A percentile compares a stretch with the other conserved stretches of the same genome.
Conservation (phyloP, 2,888 invertebrate species). For the Dichetophora obliterata region DNA sequence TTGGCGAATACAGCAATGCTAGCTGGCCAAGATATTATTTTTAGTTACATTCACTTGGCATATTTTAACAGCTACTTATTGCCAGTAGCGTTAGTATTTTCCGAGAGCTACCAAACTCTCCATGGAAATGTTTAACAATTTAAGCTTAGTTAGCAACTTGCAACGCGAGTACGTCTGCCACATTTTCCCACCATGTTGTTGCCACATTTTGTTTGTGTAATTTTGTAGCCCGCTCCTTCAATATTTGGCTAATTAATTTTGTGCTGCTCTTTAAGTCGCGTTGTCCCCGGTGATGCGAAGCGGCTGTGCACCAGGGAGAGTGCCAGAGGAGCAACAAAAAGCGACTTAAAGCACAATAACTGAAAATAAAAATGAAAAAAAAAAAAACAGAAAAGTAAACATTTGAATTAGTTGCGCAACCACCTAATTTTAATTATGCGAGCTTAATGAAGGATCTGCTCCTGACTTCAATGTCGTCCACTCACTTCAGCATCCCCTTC, state of each 20-base stretch:
- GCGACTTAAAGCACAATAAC: not conserved
- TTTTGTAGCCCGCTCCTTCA: not conserved
- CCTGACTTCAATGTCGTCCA: not conserved
- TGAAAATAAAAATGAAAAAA: not conserved
- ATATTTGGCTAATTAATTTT: too few species aligned
- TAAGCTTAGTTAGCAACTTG: not conserved
- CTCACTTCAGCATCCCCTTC: not conserved
- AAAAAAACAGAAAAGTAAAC: slow-evolving; percentile 13
- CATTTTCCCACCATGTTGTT: not conserved
- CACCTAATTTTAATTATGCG: slow-evolving; percentile 27
- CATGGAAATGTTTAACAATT: not conserved
- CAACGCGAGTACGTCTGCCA: not conserved
- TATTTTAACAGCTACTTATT: slow-evolving; percentile 12
- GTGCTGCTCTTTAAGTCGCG: too few species aligned
- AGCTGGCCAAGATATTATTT: not conserved
- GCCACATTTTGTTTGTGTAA: not conserved
- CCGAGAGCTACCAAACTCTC: not conserved
- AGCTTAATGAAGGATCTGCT: slow-evolving; percentile 28
- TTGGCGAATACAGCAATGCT: not conserved
- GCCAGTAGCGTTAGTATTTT: too few species aligned
- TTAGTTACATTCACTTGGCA: not conserved
- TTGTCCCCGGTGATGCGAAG: too few species aligned
- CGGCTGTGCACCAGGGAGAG: too few species aligned
- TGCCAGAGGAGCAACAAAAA: not conserved
- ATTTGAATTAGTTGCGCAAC: slow-evolving; percentile 30